Evolutionary conservation across 2,113 vertebrate genomes (phyloP), one percentile per base, ranked within the genome.

Genomic region (Struthio camelus): DNA sequence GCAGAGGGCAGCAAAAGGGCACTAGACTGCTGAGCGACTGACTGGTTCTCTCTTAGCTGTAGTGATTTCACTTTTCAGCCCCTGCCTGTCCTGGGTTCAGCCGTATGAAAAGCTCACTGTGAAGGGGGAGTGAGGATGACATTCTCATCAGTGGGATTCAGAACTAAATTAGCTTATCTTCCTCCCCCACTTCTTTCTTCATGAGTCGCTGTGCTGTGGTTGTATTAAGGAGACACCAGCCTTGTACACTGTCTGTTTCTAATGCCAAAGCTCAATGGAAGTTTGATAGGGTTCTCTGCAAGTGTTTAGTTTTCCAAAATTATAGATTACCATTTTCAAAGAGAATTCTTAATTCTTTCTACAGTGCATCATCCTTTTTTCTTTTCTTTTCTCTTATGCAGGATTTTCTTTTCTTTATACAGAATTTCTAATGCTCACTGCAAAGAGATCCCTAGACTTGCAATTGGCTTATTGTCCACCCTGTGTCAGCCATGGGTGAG

Each of bases 101-200:
- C 80, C 80, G 64, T 93, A 92, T 94, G 92, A 95, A 95, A 94
- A 96, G 46, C 96, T 94, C 93, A 97, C 94, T 96, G 94, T 90
- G 96, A 93, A 96, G 96, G 94, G 77, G 96, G 96, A 96, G 94
- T 93, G 93, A 96, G 90, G 80, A 83, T 97, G 96, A 97, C 87
- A 92, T 96, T 95, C 83, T 92, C 85, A 73, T 88, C 76, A 86
- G 90, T 93, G 92, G 92, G 94, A 67, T 83, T 88, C 13, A 0
- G 93, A 94, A 85, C 87, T 94, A 96, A 97, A 95, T 96, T 97
- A 95, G 76, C 20, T 32, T 92, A 70, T 79, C 77, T 51, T 96
- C 93, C 95, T 96, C 92, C 94, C 46, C 50, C 77, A 27, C 71
- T 92, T 91, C 80, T 92, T 78, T 76, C 90, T 92, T 90, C 69